Base-by-base conservation (phyloP, 2,888 invertebrate genomes). In the Eilema caniola region DNA sequence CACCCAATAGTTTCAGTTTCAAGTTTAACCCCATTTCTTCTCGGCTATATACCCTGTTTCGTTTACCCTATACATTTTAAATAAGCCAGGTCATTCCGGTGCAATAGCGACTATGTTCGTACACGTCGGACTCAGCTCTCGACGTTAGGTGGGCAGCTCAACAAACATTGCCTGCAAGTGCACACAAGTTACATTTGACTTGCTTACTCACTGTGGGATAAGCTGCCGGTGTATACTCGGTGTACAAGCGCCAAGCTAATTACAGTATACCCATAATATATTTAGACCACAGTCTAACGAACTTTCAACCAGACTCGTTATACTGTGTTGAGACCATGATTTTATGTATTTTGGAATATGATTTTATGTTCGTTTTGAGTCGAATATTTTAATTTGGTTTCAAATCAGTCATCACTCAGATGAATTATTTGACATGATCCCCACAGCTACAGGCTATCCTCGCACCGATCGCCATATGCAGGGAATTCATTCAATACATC, bases 121-220 rank as follows among this genome's bases (percentile, higher is more conserved):
- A 20, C 20, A 47, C 5, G 20, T 47, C 7, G 47, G 2, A 7
- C 47, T 47, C 47, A 20, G 1, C 1, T 1, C 41, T 7, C 0
- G 47, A 20, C 47, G 47, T 47, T 7, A 47, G 47, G 47, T 47
- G 11, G 20, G 20, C 37, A 47, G 47, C 47, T 47, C 47, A 20
- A 20, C 47, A 14, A 47, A 47, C 88, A 86, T 85, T 85, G 82
- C 84, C 83, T 84, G 82, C 83, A 83, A 83, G 77, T 81, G 60
- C 74, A 76, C 76, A 73, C 28, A 66, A 81, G 70, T 79, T 79
- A 80, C 85, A 83, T 83, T 84, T 80, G 83, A 84, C 85, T 85
- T 77, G 81, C 80, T 86, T 84, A 85, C 86, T 85, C 80, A 85
- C 82, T 73, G 85, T 84, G 84, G 84, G 83, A 47, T 47, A 47